These are phyloP conservation scores for Ptychochromis oligacanthus DNA, from an alignment of 2,113 vertebrate species.

Conservation along the genomic window DNA sequence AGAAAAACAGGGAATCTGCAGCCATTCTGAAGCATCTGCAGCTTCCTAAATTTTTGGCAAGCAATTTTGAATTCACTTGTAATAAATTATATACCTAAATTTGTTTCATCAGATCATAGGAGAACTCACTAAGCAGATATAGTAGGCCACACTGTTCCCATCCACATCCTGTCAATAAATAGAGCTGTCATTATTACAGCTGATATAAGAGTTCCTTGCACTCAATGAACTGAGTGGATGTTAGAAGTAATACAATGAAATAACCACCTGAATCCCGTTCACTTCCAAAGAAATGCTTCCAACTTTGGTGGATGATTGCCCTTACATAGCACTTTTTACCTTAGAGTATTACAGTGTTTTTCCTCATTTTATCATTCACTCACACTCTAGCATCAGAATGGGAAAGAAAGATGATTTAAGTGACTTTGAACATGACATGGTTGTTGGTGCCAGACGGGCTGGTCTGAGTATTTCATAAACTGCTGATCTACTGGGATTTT, in stretches of 20 bases:
- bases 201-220: conserved; percentile 18
- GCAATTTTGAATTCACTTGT: not conserved
- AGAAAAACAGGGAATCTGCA: not conserved
- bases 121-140: conserved; percentile 18
- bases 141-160: conserved; percentile 22
- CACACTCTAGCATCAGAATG: not conserved
- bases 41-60: conserved; percentile 1
- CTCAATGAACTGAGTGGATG: not conserved
- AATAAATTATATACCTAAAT: not conserved
- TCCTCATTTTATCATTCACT: too few species aligned
- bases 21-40: not conserved
- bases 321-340: too few species aligned
- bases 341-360: too few species aligned
- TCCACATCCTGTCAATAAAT: conserved; percentile 40
- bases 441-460: not conserved
- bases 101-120: not conserved
- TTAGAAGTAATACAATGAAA: not conserved
- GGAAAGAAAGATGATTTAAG: not conserved
- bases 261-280: not conserved
- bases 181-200: conserved; percentile 14
- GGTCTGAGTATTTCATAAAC: not conserved
- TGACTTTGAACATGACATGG: not conserved
- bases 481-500: not conserved
- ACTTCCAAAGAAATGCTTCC: conserved; percentile 1
- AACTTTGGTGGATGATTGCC: too few species aligned